A percentile compares a stretch with the other conserved stretches of the same genome.
phyloP scores from a whole-genome alignment of 1,140 invertebrate genomes.

The Potamilus streckersoni region DNA sequence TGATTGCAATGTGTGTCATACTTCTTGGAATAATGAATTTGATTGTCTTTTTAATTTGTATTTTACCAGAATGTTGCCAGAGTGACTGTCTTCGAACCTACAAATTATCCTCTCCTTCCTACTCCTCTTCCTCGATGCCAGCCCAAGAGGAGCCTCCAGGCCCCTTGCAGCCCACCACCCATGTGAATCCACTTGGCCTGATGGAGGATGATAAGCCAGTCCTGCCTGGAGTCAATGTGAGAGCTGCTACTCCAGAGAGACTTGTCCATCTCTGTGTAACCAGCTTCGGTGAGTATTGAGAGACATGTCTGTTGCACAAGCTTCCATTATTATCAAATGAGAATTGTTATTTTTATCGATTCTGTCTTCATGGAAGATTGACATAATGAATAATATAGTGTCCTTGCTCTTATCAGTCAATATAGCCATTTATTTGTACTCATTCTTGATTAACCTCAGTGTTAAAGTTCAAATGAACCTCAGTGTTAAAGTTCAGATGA shows the following conservation, averaged over 20 bases:
- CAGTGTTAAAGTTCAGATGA: no score
- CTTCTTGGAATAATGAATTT: no score
- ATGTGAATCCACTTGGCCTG: conserved; percentile 34
- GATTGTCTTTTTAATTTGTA: neutral
- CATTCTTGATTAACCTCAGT: no score
- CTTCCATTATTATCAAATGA: no score
- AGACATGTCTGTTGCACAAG: no score
- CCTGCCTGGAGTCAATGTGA: conserved; percentile 60
- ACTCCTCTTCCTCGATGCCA: conserved; percentile 6
- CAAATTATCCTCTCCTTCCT: conserved; percentile 12
- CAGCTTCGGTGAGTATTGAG: conserved; percentile 56
- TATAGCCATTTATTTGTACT: no score
- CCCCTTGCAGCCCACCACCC: conserved; percentile 9
- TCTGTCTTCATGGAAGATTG: no score
- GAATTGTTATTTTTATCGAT: no score
- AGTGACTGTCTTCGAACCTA: conserved; percentile 24
- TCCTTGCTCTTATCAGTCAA: no score
- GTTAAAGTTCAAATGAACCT: no score
- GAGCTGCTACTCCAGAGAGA: conserved; percentile 63
- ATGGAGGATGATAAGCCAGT: conserved; percentile 63
- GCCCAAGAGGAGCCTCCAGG: conserved; percentile 20
- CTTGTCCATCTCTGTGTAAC: conserved; percentile 64
- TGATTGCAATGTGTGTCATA: no score
- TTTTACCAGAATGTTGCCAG: conserved; percentile 29
- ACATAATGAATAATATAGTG: neutral